Evolutionary conservation across 2,888 invertebrate species (phyloP).

Genomic region (Oligia strigilis): DNA sequence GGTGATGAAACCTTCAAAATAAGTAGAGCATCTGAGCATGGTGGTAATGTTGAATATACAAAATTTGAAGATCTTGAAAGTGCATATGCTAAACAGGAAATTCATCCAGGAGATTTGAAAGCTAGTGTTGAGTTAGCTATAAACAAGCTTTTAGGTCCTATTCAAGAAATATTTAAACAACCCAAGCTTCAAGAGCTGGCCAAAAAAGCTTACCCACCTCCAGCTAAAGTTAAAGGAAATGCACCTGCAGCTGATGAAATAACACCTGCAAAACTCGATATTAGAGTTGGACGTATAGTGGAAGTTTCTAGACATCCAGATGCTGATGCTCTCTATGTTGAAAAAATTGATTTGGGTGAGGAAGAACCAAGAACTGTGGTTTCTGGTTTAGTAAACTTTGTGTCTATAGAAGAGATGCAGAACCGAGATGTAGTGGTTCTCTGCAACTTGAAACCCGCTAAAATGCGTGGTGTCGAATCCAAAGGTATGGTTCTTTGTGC

Average conservation of each 20-base stretch:
- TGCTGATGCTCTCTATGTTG: conserved; percentile 97
- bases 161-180: conserved; percentile 95
- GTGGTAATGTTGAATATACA: conserved; percentile 94
- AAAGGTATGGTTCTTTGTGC: conserved; percentile 98
- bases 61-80: conserved; percentile 95
- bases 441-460: conserved; percentile 98
- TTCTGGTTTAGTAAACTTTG: conserved; percentile 98
- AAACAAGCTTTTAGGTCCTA: conserved; percentile 96
- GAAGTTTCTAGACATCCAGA: conserved; percentile 97
- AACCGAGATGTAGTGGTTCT: conserved; percentile 97
- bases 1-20: conserved; percentile 93
- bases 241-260: conserved; percentile 89
- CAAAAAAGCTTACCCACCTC: conserved; percentile 96
- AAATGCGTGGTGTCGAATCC: conserved; percentile 97
- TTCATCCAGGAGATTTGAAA: conserved; percentile 99
- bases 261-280: conserved; percentile 95
- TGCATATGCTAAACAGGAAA: conserved; percentile 94
- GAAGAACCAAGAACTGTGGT: conserved; percentile 92
- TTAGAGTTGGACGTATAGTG: conserved; percentile 96
- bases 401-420: conserved; percentile 97
- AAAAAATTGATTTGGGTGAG: conserved; percentile 97
- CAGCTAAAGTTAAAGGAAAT: conserved; percentile 91
- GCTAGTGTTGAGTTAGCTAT: conserved; percentile 95
- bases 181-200: conserved; percentile 95
- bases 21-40: conserved; percentile 93